Base-by-base conservation (phyloP, 1,140 invertebrate species). In the Meteorus sp. region DNA sequence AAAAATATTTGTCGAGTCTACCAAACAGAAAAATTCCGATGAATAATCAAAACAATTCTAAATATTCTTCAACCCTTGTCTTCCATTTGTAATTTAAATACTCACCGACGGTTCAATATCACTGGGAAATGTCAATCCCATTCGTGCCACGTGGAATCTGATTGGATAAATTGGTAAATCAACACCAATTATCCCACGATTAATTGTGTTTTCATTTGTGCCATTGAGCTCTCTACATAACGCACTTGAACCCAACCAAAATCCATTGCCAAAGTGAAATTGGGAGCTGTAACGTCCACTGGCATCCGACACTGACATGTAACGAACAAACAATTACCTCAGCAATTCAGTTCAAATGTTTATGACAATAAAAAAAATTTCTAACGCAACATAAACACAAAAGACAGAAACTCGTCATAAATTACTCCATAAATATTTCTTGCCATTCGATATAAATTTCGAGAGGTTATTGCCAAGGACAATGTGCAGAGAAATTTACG, bases 251-350 rank as follows among this genome's bases (percentile, higher is more conserved):
- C 91, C 91, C 44, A 92, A 75, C 90, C 90, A 92, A 75, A 88
- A 91, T 66, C 90, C 87, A 70, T 91, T 92, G 5, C 90, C 91
- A 65, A 91, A 92, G 65, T 91, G 82, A 62, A 91, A 85, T 65
- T 90, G 88, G 1, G 88, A 87, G 1, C 85, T 86, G 75, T 93
- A 93, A 47, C 88, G 85, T n/a, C 90, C 91, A 19, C 89, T 91
- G 1, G 90, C 86, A 70, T 92, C 91, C 50, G 84, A 88, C 75
- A 91, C 90, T 93, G 82, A 9, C 84, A 84, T 56, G 59, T 70
- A 64, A 45, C n/a, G n/a, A n/a, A n/a, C n/a, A n/a, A n/a, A n/a
- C 50, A 41, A 61, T 61, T 50, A 7, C 37, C 23, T n/a, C 35
- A 23, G 4, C 9, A 29, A 5, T 29, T 29, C 9, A 29, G 4